Conservation (phyloP, 2,113 vertebrate genomes). For the Anguilla japonica region DNA sequence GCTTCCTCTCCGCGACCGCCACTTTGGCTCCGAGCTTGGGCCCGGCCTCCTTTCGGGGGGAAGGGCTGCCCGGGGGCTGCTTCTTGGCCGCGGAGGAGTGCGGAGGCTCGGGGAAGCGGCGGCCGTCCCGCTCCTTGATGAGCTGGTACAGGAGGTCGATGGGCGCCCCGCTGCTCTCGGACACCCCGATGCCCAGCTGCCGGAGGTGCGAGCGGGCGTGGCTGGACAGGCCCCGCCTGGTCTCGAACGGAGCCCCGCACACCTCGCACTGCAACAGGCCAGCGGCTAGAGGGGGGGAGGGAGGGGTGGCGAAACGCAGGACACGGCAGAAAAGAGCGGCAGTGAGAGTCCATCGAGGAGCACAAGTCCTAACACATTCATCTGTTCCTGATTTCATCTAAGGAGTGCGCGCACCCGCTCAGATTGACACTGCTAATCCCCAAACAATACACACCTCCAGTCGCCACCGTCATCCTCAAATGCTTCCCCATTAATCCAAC, state of each 20-base stretch:
- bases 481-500: background rate
- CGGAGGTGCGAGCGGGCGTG: constrained; percentile 89
- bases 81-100: constrained; percentile 47
- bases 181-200: constrained; percentile 82
- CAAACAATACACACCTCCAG: background rate
- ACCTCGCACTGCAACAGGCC: constrained; percentile 84
- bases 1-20: constrained; percentile 37
- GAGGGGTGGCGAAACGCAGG: constrained; percentile 7
- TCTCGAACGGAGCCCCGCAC: constrained; percentile 85
- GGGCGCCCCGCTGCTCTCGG: constrained; percentile 84
- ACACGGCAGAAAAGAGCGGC: background rate
- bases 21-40: constrained; percentile 44
- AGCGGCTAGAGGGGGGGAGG: constrained; percentile 59
- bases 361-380: background rate
- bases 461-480: background rate
- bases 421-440: background rate
- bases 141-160: constrained; percentile 85
- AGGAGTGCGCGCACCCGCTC: background rate
- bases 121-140: constrained; percentile 73
- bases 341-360: background rate
- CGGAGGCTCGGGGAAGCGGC: constrained; percentile 31
- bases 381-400: background rate
- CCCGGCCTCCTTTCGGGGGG: constrained; percentile 60
- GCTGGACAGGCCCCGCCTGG: constrained; percentile 84
- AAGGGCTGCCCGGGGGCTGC: background rate